These are phyloP conservation scores for Coranthus polyacanthus DNA, from an alignment of 2,797 vertebrate genomes.

Conservation along the genomic window DNA sequence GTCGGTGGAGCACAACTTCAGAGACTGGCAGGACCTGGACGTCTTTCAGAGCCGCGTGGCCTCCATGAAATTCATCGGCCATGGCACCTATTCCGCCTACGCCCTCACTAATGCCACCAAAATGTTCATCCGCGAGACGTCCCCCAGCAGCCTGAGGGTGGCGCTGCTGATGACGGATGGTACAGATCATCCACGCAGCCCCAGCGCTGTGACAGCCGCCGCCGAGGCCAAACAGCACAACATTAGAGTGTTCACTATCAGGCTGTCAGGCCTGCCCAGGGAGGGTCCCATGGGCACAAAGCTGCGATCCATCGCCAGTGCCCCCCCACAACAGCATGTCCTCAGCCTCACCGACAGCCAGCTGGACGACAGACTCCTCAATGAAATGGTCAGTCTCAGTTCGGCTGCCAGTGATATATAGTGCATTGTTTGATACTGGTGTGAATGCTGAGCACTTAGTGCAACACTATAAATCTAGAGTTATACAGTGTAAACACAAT, in stretches of 20 bases:
- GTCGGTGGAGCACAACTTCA: slow-evolving; percentile 87
- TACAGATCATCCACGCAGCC: slow-evolving; percentile 89
- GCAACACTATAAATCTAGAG: too few species aligned
- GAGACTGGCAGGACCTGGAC: slow-evolving; percentile 89
- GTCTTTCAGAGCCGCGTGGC: slow-evolving; percentile 86
- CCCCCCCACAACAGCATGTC: slow-evolving; percentile 78
- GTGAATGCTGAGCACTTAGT: too few species aligned
- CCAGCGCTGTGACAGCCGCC: slow-evolving; percentile 81
- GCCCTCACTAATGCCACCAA: slow-evolving; percentile 89
- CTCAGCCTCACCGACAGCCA: slow-evolving; percentile 85
- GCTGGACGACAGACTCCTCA: slow-evolving; percentile 79
- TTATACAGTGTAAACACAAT: too few species aligned
- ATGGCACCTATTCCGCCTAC: slow-evolving; percentile 90
- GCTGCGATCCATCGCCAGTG: slow-evolving; percentile 87
- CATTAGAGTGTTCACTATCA: slow-evolving; percentile 87
- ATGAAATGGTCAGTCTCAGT: slow-evolving; percentile 86
- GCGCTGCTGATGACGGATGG: slow-evolving; percentile 89
- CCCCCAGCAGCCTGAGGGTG: slow-evolving; percentile 82
- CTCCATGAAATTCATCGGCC: slow-evolving; percentile 88
- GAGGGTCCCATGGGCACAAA: slow-evolving; percentile 73
- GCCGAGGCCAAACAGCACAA: slow-evolving; percentile 86
- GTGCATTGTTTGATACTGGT: background rate
- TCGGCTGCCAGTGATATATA: background rate
- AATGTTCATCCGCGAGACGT: slow-evolving; percentile 85
- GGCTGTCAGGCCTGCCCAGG: slow-evolving; percentile 74